Conservation (phyloP, 2,797 vertebrate genomes). For the Benthosema pterotum region DNA sequence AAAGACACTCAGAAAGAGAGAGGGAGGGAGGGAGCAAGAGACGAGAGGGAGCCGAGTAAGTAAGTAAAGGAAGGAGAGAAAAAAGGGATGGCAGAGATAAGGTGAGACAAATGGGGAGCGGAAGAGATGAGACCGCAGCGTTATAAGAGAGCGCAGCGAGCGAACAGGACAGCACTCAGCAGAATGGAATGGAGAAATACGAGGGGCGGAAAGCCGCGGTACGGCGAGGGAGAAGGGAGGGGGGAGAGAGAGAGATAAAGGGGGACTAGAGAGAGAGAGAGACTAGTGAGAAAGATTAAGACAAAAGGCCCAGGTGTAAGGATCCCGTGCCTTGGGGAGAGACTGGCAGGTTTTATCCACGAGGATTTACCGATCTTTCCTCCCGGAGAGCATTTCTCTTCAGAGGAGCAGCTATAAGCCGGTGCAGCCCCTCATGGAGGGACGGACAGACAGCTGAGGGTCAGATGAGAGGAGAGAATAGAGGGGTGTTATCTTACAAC, state of each 20-base stretch:
- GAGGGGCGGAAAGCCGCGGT: slow-evolving; percentile 39
- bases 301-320: slow-evolving; percentile 8
- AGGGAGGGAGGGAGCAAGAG: slow-evolving; percentile 26
- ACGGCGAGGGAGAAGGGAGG: slow-evolving; percentile 1
- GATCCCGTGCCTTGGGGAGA: slow-evolving; percentile 26
- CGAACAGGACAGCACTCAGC: slow-evolving; percentile 51
- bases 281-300: not conserved
- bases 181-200: slow-evolving; percentile 39
- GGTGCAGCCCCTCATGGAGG: slow-evolving; percentile 3
- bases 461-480: not conserved
- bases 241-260: slow-evolving; percentile 12
- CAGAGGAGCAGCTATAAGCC: slow-evolving; percentile 23
- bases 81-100: slow-evolving; percentile 53
- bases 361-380: slow-evolving; percentile 46
- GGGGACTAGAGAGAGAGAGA: not conserved
- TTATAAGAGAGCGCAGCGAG: slow-evolving; percentile 34
- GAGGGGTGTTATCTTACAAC: no score
- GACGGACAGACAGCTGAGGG: slow-evolving; percentile 11
- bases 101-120: slow-evolving; percentile 51
- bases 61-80: slow-evolving; percentile 20
- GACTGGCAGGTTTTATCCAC: slow-evolving; percentile 64
- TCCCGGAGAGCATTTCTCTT: slow-evolving; percentile 38
- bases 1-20: slow-evolving; percentile 42
- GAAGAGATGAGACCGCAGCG: slow-evolving; percentile 44
- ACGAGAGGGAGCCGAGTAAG: slow-evolving; percentile 19